Evolutionary conservation across 2,888 invertebrate genomes (phyloP).

Genomic region (Amphimallon solstitiale): DNA sequence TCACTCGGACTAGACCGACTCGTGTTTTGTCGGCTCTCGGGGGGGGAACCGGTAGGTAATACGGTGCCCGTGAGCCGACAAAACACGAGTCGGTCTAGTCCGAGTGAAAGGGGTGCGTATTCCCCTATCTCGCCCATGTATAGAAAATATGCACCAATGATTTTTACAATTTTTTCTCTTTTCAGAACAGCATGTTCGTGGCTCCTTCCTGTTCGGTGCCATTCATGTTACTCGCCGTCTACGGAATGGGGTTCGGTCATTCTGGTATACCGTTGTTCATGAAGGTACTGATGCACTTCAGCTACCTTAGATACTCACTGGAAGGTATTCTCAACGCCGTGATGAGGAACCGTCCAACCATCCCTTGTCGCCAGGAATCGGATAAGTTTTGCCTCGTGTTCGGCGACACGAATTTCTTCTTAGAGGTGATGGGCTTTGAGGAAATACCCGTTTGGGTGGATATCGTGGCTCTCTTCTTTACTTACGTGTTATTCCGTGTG

Average conservation of each 20-base stretch:
- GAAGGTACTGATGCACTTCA: slow-evolving; percentile 81
- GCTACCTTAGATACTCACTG: slow-evolving; percentile 74
- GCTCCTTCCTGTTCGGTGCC: slow-evolving; percentile 90
- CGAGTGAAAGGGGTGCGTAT: too few relatives aligned
- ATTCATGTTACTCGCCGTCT: slow-evolving; percentile 86
- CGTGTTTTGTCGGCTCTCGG: too few relatives aligned
- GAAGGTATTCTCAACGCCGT: slow-evolving; percentile 84
- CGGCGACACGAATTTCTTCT: slow-evolving; percentile 77
- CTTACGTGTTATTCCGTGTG: slow-evolving; percentile 72
- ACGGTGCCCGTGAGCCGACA: too few relatives aligned
- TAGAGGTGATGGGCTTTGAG: slow-evolving; percentile 80
- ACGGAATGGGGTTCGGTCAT: slow-evolving; percentile 84
- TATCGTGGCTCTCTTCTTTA: slow-evolving; percentile 70
- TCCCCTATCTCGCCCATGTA: too few relatives aligned
- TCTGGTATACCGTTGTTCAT: slow-evolving; percentile 77
- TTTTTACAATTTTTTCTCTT: slow-evolving; percentile 48
- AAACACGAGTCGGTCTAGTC: too few relatives aligned
- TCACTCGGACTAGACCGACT: too few relatives aligned
- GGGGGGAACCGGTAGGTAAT: too few relatives aligned
- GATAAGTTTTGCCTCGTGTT: slow-evolving; percentile 80
- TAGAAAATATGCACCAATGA: too few relatives aligned
- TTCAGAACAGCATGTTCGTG: slow-evolving; percentile 87
- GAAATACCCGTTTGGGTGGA: slow-evolving; percentile 76
- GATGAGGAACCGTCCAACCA: slow-evolving; percentile 77
- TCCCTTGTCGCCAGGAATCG: slow-evolving; percentile 78